Conservation (phyloP, 2,888 invertebrate genomes). For the Endomychus coccineus region DNA sequence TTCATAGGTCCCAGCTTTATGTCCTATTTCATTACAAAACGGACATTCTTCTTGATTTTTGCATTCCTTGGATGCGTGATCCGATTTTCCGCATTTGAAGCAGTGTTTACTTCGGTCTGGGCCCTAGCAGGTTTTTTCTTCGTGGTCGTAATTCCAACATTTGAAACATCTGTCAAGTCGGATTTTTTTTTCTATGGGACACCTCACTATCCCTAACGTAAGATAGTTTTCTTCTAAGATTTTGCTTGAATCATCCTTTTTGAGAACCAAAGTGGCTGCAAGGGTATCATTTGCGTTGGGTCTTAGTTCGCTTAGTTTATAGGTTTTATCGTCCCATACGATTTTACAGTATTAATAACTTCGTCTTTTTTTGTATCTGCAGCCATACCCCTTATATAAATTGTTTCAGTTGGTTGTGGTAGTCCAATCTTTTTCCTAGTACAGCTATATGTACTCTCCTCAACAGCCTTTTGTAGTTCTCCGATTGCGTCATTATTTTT, state of each 20-base stretch:
- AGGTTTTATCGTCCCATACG: too few species aligned
- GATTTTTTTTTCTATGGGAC: neutral
- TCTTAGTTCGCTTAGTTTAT: neutral
- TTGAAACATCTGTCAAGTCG: neutral
- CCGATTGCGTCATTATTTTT: too few species aligned
- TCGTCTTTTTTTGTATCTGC: too few species aligned
- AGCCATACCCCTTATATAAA: too few species aligned
- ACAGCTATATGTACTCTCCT: too few species aligned
- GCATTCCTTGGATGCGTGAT: constrained; percentile 1
- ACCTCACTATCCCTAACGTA: neutral
- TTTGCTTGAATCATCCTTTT: neutral
- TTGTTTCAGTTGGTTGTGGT: too few species aligned
- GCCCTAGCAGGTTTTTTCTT: neutral
- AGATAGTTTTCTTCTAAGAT: neutral
- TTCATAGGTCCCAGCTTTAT: constrained; percentile 1
- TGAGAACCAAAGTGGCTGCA: neutral
- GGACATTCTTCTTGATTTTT: neutral
- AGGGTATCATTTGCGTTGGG: constrained; percentile 2
- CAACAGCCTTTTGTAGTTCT: too few species aligned
- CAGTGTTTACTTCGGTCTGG: constrained; percentile 3
- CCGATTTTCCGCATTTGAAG: constrained; percentile 1
- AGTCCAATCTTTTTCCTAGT: too few species aligned
- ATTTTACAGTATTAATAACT: too few species aligned
- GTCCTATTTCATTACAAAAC: constrained; percentile 1
- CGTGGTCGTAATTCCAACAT: constrained; percentile 1